Conservation (phyloP, 2,113 vertebrate species). For the Mugil cephalus region DNA sequence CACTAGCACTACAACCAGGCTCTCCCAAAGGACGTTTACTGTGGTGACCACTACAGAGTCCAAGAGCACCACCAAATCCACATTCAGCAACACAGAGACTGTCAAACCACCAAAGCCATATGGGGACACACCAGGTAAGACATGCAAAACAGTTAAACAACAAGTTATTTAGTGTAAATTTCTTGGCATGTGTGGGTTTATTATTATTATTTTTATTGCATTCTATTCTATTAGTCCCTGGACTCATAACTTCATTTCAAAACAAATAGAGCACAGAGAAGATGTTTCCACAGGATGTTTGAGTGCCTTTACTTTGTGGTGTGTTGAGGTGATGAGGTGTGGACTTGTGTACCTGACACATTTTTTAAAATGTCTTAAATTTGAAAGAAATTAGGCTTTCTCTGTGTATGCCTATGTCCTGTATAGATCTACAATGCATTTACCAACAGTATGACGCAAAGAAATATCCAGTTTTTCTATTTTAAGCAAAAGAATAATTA, state of each 20-base stretch:
- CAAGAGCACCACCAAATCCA: conserved; percentile 82
- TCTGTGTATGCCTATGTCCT: neutral
- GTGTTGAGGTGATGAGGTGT: neutral
- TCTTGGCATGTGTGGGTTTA: neutral
- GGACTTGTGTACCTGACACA: too few relatives aligned
- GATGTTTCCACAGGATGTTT: neutral
- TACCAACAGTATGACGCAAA: neutral
- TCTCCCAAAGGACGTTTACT: conserved; percentile 80
- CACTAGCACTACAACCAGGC: conserved; percentile 76
- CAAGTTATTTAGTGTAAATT: neutral
- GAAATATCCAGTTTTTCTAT: neutral
- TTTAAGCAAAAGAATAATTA: neutral
- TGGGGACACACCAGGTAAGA: conserved; percentile 84
- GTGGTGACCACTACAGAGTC: conserved; percentile 79
- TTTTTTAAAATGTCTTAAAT: too few relatives aligned
- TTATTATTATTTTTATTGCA: neutral
- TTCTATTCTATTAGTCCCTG: neutral
- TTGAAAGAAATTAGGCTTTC: too few relatives aligned
- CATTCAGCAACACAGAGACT: conserved; percentile 73
- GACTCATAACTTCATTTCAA: neutral
- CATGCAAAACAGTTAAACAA: neutral
- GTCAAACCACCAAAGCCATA: conserved; percentile 84
- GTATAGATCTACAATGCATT: neutral
- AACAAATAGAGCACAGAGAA: neutral
- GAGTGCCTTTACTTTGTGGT: neutral